phyloP scores from a whole-genome alignment of 2,888 invertebrate species.

The Drosophila subsilvestris region DNA sequence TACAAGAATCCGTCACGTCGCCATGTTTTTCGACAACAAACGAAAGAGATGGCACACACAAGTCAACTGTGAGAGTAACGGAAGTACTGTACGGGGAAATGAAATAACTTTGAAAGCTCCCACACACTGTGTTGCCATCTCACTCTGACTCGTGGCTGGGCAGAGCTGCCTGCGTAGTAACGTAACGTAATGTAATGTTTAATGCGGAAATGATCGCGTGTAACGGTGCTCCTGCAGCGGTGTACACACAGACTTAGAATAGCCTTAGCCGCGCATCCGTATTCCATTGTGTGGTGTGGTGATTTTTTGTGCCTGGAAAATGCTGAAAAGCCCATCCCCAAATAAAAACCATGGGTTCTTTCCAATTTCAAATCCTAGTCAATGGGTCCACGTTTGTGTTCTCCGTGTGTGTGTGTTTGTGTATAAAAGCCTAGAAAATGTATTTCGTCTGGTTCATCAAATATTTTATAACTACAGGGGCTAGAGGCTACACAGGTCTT shows the following conservation, averaged over 20 bases:
- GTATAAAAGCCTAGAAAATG: slow-evolving; percentile 5
- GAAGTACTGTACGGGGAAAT: too few species aligned
- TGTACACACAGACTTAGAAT: too few species aligned
- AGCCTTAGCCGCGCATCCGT: too few species aligned
- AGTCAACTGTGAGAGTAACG: neutral
- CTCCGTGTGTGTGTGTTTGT: neutral
- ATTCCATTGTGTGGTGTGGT: too few species aligned
- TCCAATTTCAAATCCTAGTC: slow-evolving; percentile 18
- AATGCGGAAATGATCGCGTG: too few species aligned
- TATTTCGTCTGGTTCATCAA: slow-evolving; percentile 16
- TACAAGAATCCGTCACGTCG: slow-evolving; percentile 20
- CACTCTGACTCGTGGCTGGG: neutral
- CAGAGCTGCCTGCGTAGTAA: too few species aligned
- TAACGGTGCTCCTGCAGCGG: too few species aligned
- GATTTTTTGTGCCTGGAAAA: too few species aligned
- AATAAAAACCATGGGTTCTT: neutral
- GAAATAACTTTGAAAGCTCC: too few species aligned
- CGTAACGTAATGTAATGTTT: too few species aligned
- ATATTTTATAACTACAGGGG: slow-evolving; percentile 19
- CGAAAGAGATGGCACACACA: slow-evolving; percentile 12
- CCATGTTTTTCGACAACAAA: slow-evolving; percentile 3
- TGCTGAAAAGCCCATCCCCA: neutral
- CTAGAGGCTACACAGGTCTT: slow-evolving; percentile 12
- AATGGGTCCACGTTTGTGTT: neutral
- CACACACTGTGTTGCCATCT: too few species aligned